Conservation (phyloP, 2,888 invertebrate genomes). For the Serripes groenlandicus region DNA sequence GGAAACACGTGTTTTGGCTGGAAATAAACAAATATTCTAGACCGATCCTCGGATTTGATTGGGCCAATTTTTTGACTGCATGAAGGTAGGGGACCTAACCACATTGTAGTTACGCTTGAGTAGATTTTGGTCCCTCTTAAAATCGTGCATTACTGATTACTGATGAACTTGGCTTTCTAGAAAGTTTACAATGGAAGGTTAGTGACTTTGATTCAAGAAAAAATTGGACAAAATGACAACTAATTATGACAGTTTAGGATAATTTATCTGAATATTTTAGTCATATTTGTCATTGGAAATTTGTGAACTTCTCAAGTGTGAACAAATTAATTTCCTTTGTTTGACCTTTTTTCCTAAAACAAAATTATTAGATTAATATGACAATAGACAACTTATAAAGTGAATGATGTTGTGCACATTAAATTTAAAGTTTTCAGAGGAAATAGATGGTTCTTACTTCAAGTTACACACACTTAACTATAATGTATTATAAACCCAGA, state of each 20-base stretch:
- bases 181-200: conserved; percentile 2
- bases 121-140: conserved; percentile 20
- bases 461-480: no score
- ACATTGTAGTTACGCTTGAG: conserved; percentile 48
- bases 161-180: not conserved
- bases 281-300: not conserved
- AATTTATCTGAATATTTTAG: conserved; percentile 13
- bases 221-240: not conserved
- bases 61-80: conserved; percentile 54
- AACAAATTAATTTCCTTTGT: conserved; percentile 5
- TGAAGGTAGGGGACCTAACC: conserved; percentile 43
- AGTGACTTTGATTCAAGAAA: no score
- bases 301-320: conserved; percentile 7
- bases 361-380: no score
- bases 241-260: not conserved
- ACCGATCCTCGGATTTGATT: conserved; percentile 56
- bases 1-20: conserved; percentile 62
- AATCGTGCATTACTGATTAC: no score
- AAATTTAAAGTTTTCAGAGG: no score
- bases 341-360: not conserved
- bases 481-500: no score
- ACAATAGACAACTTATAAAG: no score
- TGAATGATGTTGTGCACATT: no score
- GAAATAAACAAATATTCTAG: conserved; percentile 66
- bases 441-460: no score